Conservation (phyloP, 2,113 vertebrate species). For the Phyllostomus hastatus region DNA sequence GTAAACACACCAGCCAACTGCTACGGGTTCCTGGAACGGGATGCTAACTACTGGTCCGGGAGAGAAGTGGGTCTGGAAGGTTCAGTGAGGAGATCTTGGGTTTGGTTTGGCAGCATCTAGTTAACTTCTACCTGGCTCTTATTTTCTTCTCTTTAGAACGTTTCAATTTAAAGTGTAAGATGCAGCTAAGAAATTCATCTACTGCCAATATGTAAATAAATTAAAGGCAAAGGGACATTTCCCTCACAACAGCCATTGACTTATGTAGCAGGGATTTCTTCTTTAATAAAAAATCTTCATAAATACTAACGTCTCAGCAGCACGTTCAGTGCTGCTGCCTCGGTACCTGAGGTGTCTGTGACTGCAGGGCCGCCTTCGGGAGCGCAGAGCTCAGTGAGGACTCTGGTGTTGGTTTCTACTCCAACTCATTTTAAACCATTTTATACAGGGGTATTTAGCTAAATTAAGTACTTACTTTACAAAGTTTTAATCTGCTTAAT, state of each 20-base stretch:
- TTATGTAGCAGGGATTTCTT: constrained; percentile 8
- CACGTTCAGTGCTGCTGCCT: constrained; percentile 11
- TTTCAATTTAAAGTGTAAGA: constrained; percentile 24
- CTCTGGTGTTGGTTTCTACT: neutral
- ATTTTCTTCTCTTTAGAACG: constrained; percentile 41
- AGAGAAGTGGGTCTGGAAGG: neutral
- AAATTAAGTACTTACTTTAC: constrained; percentile 48
- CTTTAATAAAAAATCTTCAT: constrained; percentile 21
- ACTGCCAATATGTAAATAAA: constrained; percentile 43
- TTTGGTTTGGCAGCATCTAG: constrained; percentile 43
- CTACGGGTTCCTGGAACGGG: neutral
- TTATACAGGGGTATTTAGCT: neutral
- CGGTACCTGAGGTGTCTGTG: constrained; percentile 14
- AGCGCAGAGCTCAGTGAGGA: neutral
- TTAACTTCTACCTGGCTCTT: constrained; percentile 36
- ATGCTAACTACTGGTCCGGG: neutral
- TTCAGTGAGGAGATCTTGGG: constrained; percentile 7
- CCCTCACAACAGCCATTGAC: neutral
- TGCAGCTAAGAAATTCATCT: constrained; percentile 46
- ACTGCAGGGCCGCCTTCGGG: neutral
- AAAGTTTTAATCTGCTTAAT: constrained; percentile 59
- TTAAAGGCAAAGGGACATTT: constrained; percentile 60
- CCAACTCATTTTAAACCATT: neutral
- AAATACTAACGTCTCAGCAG: constrained; percentile 18
- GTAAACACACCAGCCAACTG: constrained; percentile 68